A percentile compares a stretch with the other conserved stretches of the same genome.
These are phyloP conservation scores for Acanthis flammea DNA, from an alignment of 2,797 vertebrate species.

Conservation along the genomic window DNA sequence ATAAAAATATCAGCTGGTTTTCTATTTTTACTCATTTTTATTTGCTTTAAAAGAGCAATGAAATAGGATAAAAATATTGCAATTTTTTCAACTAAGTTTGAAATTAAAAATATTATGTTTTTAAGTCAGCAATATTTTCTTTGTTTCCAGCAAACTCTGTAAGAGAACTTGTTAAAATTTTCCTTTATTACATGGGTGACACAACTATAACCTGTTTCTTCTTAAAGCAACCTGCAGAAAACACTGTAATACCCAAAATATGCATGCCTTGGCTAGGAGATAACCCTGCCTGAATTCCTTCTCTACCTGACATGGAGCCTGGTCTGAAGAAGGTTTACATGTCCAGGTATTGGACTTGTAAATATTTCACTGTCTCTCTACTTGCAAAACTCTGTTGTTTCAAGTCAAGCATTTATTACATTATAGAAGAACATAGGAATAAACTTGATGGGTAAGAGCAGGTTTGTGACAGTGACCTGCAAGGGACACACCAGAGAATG, in stretches of 20 bases:
- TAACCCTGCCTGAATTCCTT: not conserved
- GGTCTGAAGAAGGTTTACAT: not conserved
- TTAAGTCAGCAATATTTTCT: not conserved
- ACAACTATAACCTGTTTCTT: not conserved
- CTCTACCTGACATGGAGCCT: fast-evolving
- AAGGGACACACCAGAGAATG: not conserved
- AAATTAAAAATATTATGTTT: not conserved
- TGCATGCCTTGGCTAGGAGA: not conserved
- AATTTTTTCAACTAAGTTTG: not conserved
- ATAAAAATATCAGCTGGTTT: not conserved
- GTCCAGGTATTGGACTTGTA: not conserved
- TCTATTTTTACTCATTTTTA: not conserved
- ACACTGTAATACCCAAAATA: not conserved
- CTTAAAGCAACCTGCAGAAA: not conserved
- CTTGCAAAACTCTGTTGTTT: not conserved
- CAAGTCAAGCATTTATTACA: not conserved
- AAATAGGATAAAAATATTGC: not conserved
- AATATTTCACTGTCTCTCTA: not conserved
- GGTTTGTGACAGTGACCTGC: not conserved
- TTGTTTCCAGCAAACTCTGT: not conserved
- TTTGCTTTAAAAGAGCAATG: not conserved
- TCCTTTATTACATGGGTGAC: not conserved
- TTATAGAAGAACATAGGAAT: not conserved
- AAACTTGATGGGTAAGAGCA: not conserved
- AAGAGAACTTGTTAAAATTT: not conserved